phyloP scores from a whole-genome alignment of 2,113 vertebrate genomes.

The Euleptes europaea region DNA sequence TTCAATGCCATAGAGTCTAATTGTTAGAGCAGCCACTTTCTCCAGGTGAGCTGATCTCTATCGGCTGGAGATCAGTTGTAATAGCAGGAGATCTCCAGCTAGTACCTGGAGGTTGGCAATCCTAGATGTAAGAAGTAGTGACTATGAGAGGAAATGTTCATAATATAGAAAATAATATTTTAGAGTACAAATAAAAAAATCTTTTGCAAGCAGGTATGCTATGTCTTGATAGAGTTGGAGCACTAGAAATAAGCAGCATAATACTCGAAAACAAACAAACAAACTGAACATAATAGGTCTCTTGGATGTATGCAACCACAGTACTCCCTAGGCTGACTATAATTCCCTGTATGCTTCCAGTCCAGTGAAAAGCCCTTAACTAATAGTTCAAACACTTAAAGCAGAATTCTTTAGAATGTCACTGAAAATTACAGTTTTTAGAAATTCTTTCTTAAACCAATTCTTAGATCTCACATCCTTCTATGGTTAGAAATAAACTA shows the following conservation, averaged over 20 bases:
- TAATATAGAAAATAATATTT: neutral
- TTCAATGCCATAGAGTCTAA: too few species aligned
- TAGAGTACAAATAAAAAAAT: neutral
- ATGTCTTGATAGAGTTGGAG: neutral
- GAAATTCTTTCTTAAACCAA: conserved; percentile 21
- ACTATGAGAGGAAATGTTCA: neutral
- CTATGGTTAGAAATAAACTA: neutral
- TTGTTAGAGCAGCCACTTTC: too few species aligned
- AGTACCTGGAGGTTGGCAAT: too few species aligned
- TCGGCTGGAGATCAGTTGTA: too few species aligned
- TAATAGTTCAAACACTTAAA: too few species aligned
- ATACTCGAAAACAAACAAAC: neutral
- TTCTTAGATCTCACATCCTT: neutral
- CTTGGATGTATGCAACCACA: neutral
- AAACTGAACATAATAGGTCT: neutral
- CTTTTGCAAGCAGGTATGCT: neutral
- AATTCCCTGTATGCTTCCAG: too few species aligned
- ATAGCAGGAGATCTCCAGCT: too few species aligned
- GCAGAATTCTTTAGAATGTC: too few species aligned
- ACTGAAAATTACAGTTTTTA: neutral
- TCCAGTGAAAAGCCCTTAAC: neutral
- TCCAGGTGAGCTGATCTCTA: too few species aligned
- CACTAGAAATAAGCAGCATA: neutral
- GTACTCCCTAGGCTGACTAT: neutral
- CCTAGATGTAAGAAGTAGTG: conserved; percentile 88